A percentile compares a stretch with the other conserved stretches of the same genome.
phyloP scores from a whole-genome alignment of 2,888 invertebrate genomes.

The Pheosia tremula region DNA sequence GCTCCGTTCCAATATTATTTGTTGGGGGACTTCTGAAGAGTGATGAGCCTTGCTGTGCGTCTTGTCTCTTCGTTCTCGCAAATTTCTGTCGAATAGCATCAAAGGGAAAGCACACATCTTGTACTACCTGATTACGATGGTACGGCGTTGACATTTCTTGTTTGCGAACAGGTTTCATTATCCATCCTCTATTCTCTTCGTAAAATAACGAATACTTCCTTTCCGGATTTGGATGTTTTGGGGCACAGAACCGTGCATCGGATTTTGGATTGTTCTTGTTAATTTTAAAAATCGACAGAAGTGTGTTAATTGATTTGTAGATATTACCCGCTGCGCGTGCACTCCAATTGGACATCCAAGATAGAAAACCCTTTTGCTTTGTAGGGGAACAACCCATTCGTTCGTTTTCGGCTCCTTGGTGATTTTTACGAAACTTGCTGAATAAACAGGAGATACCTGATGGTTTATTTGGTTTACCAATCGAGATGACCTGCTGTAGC shows the following conservation, averaged over 20 bases:
- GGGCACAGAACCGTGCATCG: constrained; percentile 10
- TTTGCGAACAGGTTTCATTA: constrained; percentile 46
- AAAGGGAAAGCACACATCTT: constrained; percentile 14
- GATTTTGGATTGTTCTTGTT: constrained; percentile 13
- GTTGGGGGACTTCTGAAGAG: neutral
- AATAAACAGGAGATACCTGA: constrained; percentile 6
- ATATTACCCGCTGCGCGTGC: constrained; percentile 21
- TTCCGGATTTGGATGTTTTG: constrained; percentile 37
- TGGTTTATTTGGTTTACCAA: constrained; percentile 10
- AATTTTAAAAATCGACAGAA: constrained; percentile 22
- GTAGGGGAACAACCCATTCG: constrained; percentile 8
- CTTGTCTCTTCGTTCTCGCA: neutral
- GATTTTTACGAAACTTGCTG: constrained; percentile 13
- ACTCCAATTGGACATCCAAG: constrained; percentile 22
- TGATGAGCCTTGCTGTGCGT: constrained; percentile 2
- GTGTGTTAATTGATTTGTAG: constrained; percentile 15
- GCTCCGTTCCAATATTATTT: neutral
- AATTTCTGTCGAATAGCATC: neutral
- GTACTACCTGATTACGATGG: constrained; percentile 14
- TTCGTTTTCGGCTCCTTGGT: constrained; percentile 12
- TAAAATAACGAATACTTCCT: constrained; percentile 48
- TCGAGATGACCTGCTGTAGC: constrained; percentile 19
- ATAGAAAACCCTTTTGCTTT: constrained; percentile 15
- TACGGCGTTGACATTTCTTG: constrained; percentile 6
- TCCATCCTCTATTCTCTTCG: constrained; percentile 48